These are phyloP conservation scores for Odontothrips loti DNA, from an alignment of 2,888 invertebrate species.

Conservation along the genomic window DNA sequence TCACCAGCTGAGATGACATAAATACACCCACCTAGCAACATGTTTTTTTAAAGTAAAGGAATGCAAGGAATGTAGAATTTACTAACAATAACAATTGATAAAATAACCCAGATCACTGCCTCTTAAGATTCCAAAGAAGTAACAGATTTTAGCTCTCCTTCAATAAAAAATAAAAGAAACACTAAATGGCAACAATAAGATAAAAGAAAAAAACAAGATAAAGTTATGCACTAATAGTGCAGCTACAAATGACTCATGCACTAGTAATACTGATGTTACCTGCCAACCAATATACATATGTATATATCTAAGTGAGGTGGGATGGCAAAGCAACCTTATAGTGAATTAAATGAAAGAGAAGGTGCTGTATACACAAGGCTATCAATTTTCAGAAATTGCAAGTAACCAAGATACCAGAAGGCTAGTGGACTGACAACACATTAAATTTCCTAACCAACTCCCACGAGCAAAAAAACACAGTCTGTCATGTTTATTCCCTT, in stretches of 20 bases:
- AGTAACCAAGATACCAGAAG: no score
- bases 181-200: constrained; percentile 14
- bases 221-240: constrained; percentile 15
- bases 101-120: constrained; percentile 18
- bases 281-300: neutral
- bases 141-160: constrained; percentile 6
- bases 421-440: no score
- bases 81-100: constrained; percentile 9
- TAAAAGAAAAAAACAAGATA: neutral
- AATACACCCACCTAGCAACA: neutral
- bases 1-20: neutral
- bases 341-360: neutral
- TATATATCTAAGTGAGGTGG: neutral
- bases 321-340: neutral
- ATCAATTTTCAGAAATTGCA: no score
- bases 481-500: no score
- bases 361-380: no score
- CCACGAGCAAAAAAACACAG: no score
- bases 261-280: constrained; percentile 18
- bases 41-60: neutral
- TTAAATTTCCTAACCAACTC: no score
- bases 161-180: neutral
- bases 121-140: neutral
- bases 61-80: constrained; percentile 17
- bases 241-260: constrained; percentile 22